phyloP scores from a whole-genome alignment of 2,113 vertebrate species.

The Sceloporus undulatus region DNA sequence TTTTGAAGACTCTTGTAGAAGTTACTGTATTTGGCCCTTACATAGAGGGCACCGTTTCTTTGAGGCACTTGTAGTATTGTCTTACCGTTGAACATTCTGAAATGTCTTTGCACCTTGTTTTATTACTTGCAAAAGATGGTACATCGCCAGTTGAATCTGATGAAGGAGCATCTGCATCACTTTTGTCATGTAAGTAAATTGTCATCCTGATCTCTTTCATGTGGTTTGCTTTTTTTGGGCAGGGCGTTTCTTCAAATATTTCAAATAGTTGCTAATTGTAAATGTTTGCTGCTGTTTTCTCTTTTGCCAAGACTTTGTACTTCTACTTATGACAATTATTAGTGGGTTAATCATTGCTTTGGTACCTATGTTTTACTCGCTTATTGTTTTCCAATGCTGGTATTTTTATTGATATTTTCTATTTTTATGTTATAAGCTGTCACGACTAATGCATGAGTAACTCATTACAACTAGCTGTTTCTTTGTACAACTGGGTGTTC shows the following conservation, averaged over 20 bases:
- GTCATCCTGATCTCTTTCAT: background rate
- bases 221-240: background rate
- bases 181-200: slow-evolving; percentile 14
- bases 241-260: background rate
- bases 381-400: background rate
- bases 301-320: background rate
- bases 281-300: background rate
- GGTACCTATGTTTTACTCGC: background rate
- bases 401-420: background rate
- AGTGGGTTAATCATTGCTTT: background rate
- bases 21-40: background rate
- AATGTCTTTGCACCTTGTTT: slow-evolving; percentile 48
- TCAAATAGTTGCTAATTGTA: background rate
- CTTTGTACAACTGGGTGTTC: too few relatives aligned
- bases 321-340: background rate
- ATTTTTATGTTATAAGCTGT: background rate
- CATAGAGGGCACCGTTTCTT: slow-evolving; percentile 5
- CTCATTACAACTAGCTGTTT: too few relatives aligned
- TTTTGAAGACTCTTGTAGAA: background rate
- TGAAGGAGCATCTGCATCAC: background rate
- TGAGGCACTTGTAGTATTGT: background rate
- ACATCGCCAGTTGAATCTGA: background rate
- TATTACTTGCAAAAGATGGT: slow-evolving; percentile 31
- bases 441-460: background rate
- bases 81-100: slow-evolving; percentile 13